These are phyloP conservation scores for Bubo bubo DNA, from an alignment of 2,113 vertebrate species.

Conservation along the genomic window DNA sequence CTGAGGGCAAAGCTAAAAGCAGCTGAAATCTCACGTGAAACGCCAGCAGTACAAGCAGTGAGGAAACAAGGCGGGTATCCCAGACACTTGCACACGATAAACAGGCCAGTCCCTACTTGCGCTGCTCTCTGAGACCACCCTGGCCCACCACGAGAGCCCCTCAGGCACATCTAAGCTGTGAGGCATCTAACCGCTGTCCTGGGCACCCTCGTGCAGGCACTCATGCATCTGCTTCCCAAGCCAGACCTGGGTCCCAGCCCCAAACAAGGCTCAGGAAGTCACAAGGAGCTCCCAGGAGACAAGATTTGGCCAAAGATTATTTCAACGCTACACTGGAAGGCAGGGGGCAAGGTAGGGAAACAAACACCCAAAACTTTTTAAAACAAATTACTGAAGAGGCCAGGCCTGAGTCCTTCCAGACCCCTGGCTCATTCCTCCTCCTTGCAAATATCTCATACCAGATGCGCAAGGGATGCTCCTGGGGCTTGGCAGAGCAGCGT, in stretches of 20 bases:
- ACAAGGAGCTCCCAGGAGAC: neutral
- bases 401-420: neutral
- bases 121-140: neutral
- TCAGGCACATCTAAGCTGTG: neutral
- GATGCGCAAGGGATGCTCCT: neutral
- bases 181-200: neutral
- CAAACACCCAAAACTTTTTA: neutral
- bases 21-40: neutral
- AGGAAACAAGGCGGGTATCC: neutral
- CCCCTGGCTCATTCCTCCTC: neutral
- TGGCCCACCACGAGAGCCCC: neutral
- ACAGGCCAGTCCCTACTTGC: neutral
- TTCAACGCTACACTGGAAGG: neutral
- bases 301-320: neutral
- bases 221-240: rapidly evolving
- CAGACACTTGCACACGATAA: neutral
- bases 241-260: neutral
- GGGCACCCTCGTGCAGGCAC: neutral
- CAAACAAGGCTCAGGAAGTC: neutral
- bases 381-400: neutral
- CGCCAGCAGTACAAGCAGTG: neutral
- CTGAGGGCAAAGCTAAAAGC: neutral
- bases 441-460: neutral
- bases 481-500: neutral
- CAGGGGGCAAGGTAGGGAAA: neutral